A percentile compares a stretch with the other conserved stretches of the same genome.
Evolutionary conservation across 2,888 invertebrate species (phyloP).

Genomic region (Drosophila infuscata): DNA sequence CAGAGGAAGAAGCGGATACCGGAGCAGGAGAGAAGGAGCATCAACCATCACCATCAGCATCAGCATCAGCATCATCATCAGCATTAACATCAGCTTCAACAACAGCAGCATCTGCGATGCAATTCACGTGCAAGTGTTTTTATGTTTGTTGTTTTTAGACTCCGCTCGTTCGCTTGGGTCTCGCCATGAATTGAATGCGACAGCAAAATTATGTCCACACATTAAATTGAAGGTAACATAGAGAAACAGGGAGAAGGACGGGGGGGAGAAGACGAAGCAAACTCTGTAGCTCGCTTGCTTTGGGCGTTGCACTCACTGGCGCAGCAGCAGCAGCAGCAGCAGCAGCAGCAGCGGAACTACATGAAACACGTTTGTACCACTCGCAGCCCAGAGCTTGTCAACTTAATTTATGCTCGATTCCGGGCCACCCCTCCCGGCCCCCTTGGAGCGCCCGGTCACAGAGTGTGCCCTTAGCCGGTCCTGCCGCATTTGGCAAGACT

Average conservation of each 20-base stretch:
- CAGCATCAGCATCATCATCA: conserved; percentile 26
- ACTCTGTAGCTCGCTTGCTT: conserved; percentile 20
- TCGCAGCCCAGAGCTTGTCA: conserved; percentile 64
- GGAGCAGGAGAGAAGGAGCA: conserved; percentile 23
- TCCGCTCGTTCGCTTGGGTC: conserved; percentile 26
- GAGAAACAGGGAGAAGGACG: conserved; percentile 8
- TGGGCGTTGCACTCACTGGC: conserved; percentile 24
- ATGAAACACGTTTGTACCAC: conserved; percentile 49
- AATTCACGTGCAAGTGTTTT: conserved; percentile 76
- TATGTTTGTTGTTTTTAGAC: conserved; percentile 61
- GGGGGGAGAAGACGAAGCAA: background rate
- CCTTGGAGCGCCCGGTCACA: background rate
- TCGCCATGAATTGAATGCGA: conserved; percentile 74
- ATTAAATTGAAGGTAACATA: conserved; percentile 70
- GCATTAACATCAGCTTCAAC: conserved; percentile 23
- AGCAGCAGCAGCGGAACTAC: conserved; percentile 46
- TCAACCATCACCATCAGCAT: conserved; percentile 36
- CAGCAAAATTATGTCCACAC: conserved; percentile 81
- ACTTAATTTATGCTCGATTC: conserved; percentile 80
- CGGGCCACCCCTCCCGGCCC: conserved; percentile 8
- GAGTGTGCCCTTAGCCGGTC: conserved; percentile 17
- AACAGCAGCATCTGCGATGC: conserved; percentile 65
- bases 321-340: background rate
- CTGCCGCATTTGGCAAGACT: conserved; percentile 73
- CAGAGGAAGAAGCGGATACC: background rate